Evolutionary conservation across 2,888 invertebrate genomes (phyloP).

Genomic region (Drosophila parthenogenetica): DNA sequence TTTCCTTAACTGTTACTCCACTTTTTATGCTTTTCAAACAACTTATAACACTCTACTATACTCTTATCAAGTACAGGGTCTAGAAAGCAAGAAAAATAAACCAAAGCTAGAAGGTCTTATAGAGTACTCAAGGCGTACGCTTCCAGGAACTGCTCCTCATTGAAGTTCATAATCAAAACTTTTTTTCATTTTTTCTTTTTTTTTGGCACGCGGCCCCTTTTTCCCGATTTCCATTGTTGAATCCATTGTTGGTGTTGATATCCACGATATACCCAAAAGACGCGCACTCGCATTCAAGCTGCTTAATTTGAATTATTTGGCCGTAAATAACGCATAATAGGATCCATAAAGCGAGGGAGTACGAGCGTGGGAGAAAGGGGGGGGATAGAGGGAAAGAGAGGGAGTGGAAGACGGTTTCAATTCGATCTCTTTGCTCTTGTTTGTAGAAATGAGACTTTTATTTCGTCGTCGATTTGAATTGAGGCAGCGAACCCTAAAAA

Average conservation of each 20-base stretch:
- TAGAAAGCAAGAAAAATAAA: neutral
- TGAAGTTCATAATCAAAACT: conserved; percentile 72
- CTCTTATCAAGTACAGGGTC: no score
- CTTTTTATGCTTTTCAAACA: no score
- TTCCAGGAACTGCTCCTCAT: conserved; percentile 58
- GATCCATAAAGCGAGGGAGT: conserved; percentile 27
- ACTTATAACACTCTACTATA: no score
- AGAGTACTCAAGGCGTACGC: conserved; percentile 23
- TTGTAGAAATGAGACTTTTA: conserved; percentile 73
- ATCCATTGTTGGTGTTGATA: conserved; percentile 52
- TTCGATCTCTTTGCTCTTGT: conserved; percentile 38
- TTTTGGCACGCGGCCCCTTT: conserved; percentile 72
- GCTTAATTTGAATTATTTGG: conserved; percentile 83
- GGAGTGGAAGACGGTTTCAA: conserved; percentile 4
- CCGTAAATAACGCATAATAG: conserved; percentile 83
- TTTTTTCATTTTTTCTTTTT: conserved; percentile 1
- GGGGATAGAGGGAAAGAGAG: conserved; percentile 5
- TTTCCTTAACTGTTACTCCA: no score
- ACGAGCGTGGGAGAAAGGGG: no score
- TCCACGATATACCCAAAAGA: conserved; percentile 46
- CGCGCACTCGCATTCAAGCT: conserved; percentile 18
- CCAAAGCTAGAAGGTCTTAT: conserved; percentile 12
- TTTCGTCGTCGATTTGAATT: conserved; percentile 70
- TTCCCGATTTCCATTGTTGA: conserved; percentile 5
- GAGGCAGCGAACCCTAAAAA: conserved; percentile 31